Conservation (phyloP, 2,797 vertebrate genomes). For the Enteromius thamalakanensis region DNA sequence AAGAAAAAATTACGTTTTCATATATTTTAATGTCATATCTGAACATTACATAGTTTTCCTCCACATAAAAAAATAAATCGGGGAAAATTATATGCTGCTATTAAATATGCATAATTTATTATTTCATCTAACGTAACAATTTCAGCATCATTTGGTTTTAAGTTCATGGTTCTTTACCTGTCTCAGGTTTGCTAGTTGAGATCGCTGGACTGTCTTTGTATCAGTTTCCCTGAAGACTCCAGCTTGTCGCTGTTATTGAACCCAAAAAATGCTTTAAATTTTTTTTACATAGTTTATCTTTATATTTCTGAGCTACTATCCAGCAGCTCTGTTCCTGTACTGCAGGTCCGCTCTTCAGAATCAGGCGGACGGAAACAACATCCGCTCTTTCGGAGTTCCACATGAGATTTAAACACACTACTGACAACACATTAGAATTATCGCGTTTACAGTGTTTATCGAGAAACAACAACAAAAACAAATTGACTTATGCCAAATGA, state of each 20-base stretch:
- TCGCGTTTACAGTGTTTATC: not conserved
- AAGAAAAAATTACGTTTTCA: not conserved
- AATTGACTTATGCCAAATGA: not conserved
- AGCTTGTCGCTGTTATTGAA: not conserved
- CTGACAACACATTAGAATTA: not conserved
- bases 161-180: conserved; percentile 22
- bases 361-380: conserved; percentile 21
- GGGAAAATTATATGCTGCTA: not conserved
- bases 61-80: not conserved
- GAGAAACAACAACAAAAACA: not conserved
- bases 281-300: not conserved
- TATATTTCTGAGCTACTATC: not conserved
- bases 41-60: not conserved
- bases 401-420: not conserved
- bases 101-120: not conserved
- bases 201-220: not conserved
- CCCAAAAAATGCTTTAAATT: not conserved
- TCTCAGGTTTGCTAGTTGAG: not conserved
- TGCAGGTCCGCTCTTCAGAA: conserved; percentile 12
- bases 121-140: not conserved
- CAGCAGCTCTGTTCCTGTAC: not conserved
- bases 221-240: not conserved
- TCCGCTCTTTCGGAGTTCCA: conserved; percentile 22
- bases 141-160: not conserved
- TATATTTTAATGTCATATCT: not conserved